phyloP scores from a whole-genome alignment of 2,797 vertebrate genomes.

The Spondyliosoma cantharus region DNA sequence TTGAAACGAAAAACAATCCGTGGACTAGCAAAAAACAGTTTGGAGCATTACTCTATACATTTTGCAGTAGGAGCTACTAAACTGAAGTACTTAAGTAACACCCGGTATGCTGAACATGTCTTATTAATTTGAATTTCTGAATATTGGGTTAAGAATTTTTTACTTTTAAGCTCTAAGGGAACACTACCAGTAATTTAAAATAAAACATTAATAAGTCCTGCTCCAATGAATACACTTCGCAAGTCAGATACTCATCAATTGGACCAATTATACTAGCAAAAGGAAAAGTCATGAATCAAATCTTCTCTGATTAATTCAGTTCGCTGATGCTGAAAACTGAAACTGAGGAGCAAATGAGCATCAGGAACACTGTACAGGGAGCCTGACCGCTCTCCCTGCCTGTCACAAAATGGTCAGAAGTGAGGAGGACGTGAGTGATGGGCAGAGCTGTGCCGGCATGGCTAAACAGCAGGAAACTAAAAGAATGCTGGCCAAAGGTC shows the following conservation, averaged over 20 bases:
- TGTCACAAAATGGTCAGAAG: conserved; percentile 46
- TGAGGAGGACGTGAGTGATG: conserved; percentile 50
- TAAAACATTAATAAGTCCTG: conserved; percentile 1
- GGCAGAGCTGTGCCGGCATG: conserved; percentile 29
- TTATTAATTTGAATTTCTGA: conserved; percentile 3
- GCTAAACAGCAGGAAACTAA: conserved; percentile 49
- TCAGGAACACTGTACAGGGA: neutral
- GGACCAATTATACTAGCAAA: conserved; percentile 10
- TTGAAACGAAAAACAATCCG: neutral
- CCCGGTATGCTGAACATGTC: neutral
- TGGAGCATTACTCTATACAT: neutral
- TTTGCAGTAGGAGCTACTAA: neutral
- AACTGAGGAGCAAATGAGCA: conserved; percentile 2
- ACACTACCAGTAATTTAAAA: neutral
- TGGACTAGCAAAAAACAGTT: neutral
- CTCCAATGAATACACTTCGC: conserved; percentile 10
- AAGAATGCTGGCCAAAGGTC: conserved; percentile 44
- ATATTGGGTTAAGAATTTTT: neutral
- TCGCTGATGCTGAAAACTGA: conserved; percentile 27
- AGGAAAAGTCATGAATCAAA: conserved; percentile 17
- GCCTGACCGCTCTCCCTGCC: conserved; percentile 19
- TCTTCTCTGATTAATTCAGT: conserved; percentile 23
- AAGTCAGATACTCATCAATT: conserved; percentile 21
- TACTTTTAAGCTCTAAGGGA: conserved; percentile 2
- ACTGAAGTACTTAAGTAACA: conserved; percentile 2